Percentiles rank a stretch among this genome's conserved stretches.
These are phyloP conservation scores for Mycetomoellerius zeteki DNA, from an alignment of 1,140 invertebrate genomes.

Conservation along the genomic window DNA sequence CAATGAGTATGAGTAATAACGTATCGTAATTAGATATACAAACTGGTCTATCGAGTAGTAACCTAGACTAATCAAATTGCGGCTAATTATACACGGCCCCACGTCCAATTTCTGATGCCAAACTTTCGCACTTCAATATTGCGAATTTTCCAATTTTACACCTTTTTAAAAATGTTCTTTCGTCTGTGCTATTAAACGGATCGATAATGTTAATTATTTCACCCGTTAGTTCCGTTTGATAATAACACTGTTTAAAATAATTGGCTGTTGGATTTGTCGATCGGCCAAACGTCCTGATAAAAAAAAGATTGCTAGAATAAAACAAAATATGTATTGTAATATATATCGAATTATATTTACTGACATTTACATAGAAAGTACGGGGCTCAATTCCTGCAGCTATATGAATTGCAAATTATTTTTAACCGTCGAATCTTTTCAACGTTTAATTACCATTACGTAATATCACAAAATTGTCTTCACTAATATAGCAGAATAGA, in stretches of 20 bases:
- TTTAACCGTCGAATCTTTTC: background rate
- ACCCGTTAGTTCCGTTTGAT: conserved; percentile 20
- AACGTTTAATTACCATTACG: conserved; percentile 44
- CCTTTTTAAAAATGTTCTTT: background rate
- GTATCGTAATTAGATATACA: conserved; percentile 80
- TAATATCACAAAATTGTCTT: conserved; percentile 62
- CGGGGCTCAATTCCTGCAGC: conserved; percentile 54
- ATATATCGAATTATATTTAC: conserved; percentile 20
- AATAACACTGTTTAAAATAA: conserved; percentile 31
- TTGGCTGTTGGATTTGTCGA: conserved; percentile 32
- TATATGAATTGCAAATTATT: conserved; percentile 51
- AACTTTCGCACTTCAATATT: conserved; percentile 23
- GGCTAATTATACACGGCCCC: conserved; percentile 75
- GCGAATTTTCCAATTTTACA: conserved; percentile 31
- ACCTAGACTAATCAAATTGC: conserved; percentile 78
- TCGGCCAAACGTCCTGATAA: conserved; percentile 45
- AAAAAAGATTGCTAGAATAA: background rate
- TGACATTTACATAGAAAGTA: conserved; percentile 22
- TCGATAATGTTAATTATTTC: conserved; percentile 28
- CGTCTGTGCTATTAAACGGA: conserved; percentile 19
- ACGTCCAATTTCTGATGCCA: conserved; percentile 59
- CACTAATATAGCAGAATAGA: conserved; percentile 60
- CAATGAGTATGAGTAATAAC: conserved; percentile 80
- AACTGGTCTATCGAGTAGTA: conserved; percentile 80
- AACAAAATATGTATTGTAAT: conserved; percentile 28